Percentiles rank a stretch among this genome's conserved stretches.
phyloP scores from a whole-genome alignment of 2,797 vertebrate genomes.

The Emys orbicularis region DNA sequence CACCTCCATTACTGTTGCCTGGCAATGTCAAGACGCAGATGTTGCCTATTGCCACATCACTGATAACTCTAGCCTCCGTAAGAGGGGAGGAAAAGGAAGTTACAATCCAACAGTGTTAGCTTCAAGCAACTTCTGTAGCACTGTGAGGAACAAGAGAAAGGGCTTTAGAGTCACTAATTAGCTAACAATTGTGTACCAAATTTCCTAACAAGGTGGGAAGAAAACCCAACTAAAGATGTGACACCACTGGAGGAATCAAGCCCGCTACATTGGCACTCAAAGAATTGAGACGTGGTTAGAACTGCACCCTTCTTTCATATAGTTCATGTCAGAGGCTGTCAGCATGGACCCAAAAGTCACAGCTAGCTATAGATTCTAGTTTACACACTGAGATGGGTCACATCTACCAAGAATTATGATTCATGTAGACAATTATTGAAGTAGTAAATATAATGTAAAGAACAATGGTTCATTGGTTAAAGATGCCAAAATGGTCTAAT shows the following conservation, averaged over 20 bases:
- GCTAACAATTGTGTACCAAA: neutral
- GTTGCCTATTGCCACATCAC: neutral
- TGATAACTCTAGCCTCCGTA: neutral
- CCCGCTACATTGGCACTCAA: neutral
- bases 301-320: neutral
- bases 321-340: neutral
- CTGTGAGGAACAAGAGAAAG: neutral
- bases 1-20: neutral
- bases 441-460: neutral
- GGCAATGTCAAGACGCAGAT: neutral
- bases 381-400: neutral
- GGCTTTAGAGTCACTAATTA: neutral
- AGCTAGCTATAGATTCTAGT: neutral
- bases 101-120: neutral
- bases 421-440: neutral
- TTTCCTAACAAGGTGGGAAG: neutral
- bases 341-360: neutral
- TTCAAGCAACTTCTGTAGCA: neutral
- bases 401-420: neutral
- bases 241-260: neutral
- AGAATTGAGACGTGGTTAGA: fast-evolving
- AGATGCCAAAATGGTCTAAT: neutral
- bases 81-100: neutral
- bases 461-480: neutral
- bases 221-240: neutral